A percentile compares a stretch with the other conserved stretches of the same genome.
These are phyloP conservation scores for Choloepus didactylus DNA, from an alignment of 2,797 vertebrate species.

Conservation along the genomic window DNA sequence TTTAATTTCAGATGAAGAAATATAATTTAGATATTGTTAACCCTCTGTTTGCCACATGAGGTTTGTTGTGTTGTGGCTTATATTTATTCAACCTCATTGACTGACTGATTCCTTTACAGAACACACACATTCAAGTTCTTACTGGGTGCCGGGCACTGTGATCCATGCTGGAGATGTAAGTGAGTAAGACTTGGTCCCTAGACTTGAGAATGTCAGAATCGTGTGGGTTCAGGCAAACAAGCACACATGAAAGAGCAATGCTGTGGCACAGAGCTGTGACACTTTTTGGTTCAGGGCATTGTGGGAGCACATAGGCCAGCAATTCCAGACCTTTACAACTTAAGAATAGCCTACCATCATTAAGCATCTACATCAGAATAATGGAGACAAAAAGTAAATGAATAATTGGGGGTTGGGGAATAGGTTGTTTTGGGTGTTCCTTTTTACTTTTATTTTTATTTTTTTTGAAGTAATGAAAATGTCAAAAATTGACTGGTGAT, in stretches of 20 bases:
- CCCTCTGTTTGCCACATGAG: neutral
- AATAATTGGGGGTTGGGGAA: no score
- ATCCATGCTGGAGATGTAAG: neutral
- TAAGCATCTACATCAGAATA: no score
- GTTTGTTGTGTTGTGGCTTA: neutral
- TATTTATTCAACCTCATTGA: neutral
- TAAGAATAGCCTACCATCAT: neutral
- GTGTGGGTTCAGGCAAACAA: neutral
- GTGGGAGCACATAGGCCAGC: neutral
- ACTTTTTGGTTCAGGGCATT: neutral
- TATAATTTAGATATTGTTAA: constrained; percentile 30
- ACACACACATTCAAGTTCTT: neutral
- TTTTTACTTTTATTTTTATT: no score
- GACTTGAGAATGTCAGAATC: neutral
- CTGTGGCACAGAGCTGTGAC: fast-evolving
- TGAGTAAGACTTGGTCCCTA: neutral
- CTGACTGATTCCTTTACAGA: neutral
- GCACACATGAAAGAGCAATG: neutral
- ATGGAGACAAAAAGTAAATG: no score
- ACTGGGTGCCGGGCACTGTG: neutral
- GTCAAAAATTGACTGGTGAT: no score
- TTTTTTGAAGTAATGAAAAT: no score
- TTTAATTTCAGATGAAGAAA: constrained; percentile 44
- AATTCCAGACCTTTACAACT: neutral
- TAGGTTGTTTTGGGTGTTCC: no score